A percentile compares a stretch with the other conserved stretches of the same genome.
These are phyloP conservation scores for Ianthella basta DNA, from an alignment of 37 sponge, comb jelly and placozoan species.

Conservation along the genomic window DNA sequence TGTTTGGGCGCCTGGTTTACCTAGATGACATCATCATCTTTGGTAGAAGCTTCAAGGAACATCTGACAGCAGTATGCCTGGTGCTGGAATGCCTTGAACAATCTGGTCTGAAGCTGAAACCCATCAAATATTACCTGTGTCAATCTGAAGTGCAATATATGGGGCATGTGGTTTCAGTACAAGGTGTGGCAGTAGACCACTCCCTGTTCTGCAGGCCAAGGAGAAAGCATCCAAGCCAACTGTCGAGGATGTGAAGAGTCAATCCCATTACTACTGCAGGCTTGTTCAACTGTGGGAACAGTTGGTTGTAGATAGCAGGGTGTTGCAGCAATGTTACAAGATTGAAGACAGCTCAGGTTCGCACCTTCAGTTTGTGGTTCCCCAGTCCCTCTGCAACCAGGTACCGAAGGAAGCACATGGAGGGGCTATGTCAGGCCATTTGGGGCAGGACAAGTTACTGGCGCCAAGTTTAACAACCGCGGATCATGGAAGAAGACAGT, in stretches of 20 bases:
- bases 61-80: too few species aligned
- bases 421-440: too few species aligned
- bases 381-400: too few species aligned
- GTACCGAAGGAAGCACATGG: too few species aligned
- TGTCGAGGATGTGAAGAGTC: neutral
- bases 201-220: neutral
- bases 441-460: too few species aligned
- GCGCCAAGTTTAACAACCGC: too few species aligned
- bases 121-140: constrained; percentile 11
- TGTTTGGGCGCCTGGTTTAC: too few species aligned
- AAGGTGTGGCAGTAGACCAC: constrained; percentile 41
- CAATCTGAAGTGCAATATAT: constrained; percentile 2
- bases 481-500: too few species aligned
- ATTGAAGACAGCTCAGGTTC: neutral
- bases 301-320: constrained; percentile 34
- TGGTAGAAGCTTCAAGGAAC: too few species aligned
- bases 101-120: constrained; percentile 26
- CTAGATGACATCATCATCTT: too few species aligned
- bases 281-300: constrained; percentile 32
- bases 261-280: neutral
- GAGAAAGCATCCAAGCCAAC: constrained; percentile 1
- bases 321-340: constrained; percentile 24
- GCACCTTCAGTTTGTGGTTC: too few species aligned
- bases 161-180: constrained; percentile 35
- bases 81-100: constrained; percentile 18